Evolutionary conservation across 92 coral and sea anemone species (phyloP).

Genomic region (Porites rus): DNA sequence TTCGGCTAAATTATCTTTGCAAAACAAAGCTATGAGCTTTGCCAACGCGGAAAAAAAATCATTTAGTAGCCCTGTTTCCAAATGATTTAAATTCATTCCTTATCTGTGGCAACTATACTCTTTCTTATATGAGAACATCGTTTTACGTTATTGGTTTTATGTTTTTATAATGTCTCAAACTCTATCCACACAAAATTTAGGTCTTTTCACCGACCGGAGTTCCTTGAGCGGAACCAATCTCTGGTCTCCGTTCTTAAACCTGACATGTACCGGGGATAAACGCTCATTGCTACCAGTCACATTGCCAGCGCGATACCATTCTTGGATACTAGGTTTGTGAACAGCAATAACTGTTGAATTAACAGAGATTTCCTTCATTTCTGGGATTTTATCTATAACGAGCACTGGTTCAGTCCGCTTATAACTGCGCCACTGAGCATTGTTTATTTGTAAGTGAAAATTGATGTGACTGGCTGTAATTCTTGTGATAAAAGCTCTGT

Average conservation of each 20-base stretch:
- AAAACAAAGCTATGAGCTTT: too few species aligned
- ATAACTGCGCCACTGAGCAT: not conserved
- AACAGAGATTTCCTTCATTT: not conserved
- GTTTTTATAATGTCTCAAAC: too few species aligned
- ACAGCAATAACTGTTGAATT: slow-evolving; percentile 16
- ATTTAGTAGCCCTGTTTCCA: too few species aligned
- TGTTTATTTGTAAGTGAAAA: not conserved
- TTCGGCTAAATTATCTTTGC: too few species aligned
- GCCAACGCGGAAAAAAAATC: too few species aligned
- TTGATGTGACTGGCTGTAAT: slow-evolving; percentile 2
- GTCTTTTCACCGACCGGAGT: not conserved
- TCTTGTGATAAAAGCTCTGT: not conserved
- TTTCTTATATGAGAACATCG: too few species aligned
- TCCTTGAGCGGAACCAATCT: not conserved
- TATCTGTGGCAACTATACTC: too few species aligned
- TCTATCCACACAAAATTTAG: not conserved
- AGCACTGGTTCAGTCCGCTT: not conserved
- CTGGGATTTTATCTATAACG: not conserved
- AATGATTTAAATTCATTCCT: too few species aligned
- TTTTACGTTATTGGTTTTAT: too few species aligned
- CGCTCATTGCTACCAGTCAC: not conserved
- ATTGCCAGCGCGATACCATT: slow-evolving; percentile 19
- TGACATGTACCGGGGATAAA: not conserved
- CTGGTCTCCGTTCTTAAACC: not conserved
- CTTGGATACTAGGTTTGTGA: not conserved